Base-by-base conservation (phyloP, 92 coral and sea anemone species). In the Heteractis magnifica region DNA sequence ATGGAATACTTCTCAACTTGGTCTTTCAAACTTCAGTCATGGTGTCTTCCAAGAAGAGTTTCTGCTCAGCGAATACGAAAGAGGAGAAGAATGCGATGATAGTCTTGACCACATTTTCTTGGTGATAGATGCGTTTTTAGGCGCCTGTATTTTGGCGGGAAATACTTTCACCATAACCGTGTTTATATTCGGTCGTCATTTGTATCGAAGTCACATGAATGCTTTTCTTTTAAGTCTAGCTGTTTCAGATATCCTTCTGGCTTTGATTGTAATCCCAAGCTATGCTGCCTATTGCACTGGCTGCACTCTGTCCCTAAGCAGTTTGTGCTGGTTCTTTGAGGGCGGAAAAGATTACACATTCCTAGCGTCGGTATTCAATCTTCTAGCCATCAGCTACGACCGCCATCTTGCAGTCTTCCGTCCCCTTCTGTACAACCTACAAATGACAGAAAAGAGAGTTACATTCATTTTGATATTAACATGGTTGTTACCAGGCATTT, bases 371-470 rank as follows among this genome's bases (percentile, higher is more conserved):
- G 87, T 88, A 10, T 70, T 90, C 12, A 89, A 89, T 85, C 56
- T 81, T 20, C 75, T 78, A 65, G 92, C 92, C 8, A 89, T 89
- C 34, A 90, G 87, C 51, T 90, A 86, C 58, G 92, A 90, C 51
- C 90, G 92, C 50, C 78, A 86, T 80, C 77, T 79, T n/a, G 92
- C 92, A 1, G 92, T 90, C 6, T 75, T 90, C n/a, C 73, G 77
- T 8, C 90, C 92, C 6, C 84, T 84, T 13, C 88, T 53, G 5
- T 90, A 90, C 72, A 78, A 50, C n/a, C 60, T 83, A 53, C 85
- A 53, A 78, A 71, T 90, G 78, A 84, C 93, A 44, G 13, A 83
- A 49, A 84, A 85, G 64, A 79, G 86, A 65, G 77, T 90, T 58
- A 51, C 44, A 20, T 44, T 76, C 64, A 84, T 84, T 68, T 51